Evolutionary conservation across 2,888 invertebrate species (phyloP).

Genomic region (Hanleya hanleyi): DNA sequence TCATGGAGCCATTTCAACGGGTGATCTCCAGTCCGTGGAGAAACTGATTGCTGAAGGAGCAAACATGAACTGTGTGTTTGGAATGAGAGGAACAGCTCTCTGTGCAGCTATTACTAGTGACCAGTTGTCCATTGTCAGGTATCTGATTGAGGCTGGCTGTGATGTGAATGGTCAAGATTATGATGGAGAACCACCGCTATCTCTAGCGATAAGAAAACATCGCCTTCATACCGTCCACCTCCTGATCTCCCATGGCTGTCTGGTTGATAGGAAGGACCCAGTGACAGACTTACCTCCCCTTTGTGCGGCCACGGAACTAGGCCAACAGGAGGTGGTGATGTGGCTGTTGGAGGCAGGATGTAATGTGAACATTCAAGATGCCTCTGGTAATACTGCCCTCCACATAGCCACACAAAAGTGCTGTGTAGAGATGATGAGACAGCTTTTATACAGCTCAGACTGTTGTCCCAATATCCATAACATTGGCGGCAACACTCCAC

Average conservation of each 20-base stretch:
- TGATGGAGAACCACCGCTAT: slow-evolving; percentile 52
- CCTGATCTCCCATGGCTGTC: slow-evolving; percentile 43
- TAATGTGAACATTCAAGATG: slow-evolving; percentile 39
- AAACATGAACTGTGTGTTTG: no score
- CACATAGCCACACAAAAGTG: no score
- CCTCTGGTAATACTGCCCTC: slow-evolving; percentile 40
- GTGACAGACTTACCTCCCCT: slow-evolving; percentile 48
- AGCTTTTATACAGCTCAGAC: no score
- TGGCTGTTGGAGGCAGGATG: slow-evolving; percentile 43
- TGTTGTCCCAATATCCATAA: no score
- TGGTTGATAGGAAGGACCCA: slow-evolving; percentile 47
- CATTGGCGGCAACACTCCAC: no score
- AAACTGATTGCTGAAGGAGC: slow-evolving; percentile 43
- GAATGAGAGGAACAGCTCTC: slow-evolving; percentile 52
- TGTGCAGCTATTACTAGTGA: slow-evolving; percentile 53
- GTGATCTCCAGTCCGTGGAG: slow-evolving; percentile 39
- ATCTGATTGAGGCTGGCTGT: slow-evolving; percentile 47
- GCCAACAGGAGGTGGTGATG: slow-evolving; percentile 34
- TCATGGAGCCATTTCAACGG: slow-evolving; percentile 50
- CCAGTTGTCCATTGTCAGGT: slow-evolving; percentile 42
- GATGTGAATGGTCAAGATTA: slow-evolving; percentile 51
- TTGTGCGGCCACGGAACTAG: slow-evolving; percentile 45
- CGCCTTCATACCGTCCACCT: slow-evolving; percentile 35
- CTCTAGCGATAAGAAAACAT: slow-evolving; percentile 51
- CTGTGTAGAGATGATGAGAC: no score